A percentile compares a stretch with the other conserved stretches of the same genome.
These are phyloP conservation scores for Drosophila simulans DNA, from an alignment of 1,140 invertebrate genomes.

Conservation along the genomic window DNA sequence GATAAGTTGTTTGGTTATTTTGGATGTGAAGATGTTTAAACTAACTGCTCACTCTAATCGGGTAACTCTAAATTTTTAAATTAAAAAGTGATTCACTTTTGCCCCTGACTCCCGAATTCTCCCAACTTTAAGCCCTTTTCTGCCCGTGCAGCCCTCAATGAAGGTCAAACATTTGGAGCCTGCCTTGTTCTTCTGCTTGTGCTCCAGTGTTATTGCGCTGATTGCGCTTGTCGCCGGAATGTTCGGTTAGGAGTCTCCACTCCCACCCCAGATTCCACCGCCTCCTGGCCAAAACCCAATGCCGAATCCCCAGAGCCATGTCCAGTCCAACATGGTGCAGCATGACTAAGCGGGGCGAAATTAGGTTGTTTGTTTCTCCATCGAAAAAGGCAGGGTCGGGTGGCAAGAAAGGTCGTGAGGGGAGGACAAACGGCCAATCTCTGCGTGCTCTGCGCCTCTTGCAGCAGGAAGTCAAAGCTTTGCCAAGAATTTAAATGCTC, in stretches of 20 bases:
- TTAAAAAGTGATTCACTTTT: too few species aligned
- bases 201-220: conserved; percentile 46
- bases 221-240: conserved; percentile 60
- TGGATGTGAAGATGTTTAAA: too few species aligned
- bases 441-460: conserved; percentile 6
- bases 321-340: conserved; percentile 49
- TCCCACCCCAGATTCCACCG: too few species aligned
- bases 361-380: conserved; percentile 77
- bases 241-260: conserved; percentile 12
- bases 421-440: not conserved
- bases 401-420: conserved; percentile 1
- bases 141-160: conserved; percentile 17
- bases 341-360: conserved; percentile 57
- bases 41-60: too few species aligned
- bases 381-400: conserved; percentile 26
- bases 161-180: conserved; percentile 48
- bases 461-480: conserved; percentile 50
- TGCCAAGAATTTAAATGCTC: conserved; percentile 70
- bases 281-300: conserved; percentile 2
- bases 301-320: conserved; percentile 45
- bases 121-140: not conserved
- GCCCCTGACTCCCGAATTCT: too few species aligned
- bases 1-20: not conserved
- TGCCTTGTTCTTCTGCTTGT: conserved; percentile 29
- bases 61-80: too few species aligned